Evolutionary conservation across 2,797 vertebrate genomes (phyloP).

Genomic region (Heterohyrax brucei): DNA sequence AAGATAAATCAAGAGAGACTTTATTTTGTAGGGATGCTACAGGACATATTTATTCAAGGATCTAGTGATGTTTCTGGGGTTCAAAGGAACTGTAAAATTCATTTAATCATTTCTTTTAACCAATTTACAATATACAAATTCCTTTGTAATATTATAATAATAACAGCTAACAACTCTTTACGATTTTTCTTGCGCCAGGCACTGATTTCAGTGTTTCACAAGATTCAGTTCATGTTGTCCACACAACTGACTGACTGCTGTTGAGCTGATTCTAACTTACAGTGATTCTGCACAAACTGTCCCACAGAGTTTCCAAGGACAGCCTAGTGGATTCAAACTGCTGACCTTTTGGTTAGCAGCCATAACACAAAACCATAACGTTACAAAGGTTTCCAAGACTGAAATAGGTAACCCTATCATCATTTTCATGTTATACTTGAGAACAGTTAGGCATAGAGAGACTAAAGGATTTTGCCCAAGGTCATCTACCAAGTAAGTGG

Average conservation of each 20-base stretch:
- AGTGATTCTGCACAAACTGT: too few relatives aligned
- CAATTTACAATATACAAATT: background rate
- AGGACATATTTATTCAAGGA: background rate
- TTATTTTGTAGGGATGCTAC: background rate
- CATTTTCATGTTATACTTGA: background rate
- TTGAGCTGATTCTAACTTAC: too few relatives aligned
- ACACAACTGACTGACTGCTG: background rate
- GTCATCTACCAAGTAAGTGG: background rate
- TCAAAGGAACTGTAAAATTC: background rate
- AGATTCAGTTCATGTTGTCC: background rate
- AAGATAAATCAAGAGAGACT: background rate
- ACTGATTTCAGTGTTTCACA: background rate
- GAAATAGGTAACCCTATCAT: background rate
- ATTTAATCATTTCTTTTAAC: background rate
- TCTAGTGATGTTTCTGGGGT: background rate
- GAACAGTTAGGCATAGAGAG: background rate
- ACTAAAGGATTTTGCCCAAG: background rate
- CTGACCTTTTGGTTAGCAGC: too few relatives aligned
- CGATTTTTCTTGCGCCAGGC: background rate
- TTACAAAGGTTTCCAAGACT: background rate
- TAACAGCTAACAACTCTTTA: background rate
- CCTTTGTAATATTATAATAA: background rate
- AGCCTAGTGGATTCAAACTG: too few relatives aligned
- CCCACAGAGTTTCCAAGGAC: too few relatives aligned
- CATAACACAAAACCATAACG: too few relatives aligned